A percentile compares a stretch with the other conserved stretches of the same genome.
These are phyloP conservation scores for Pteropus alecto DNA, from an alignment of 2,113 vertebrate genomes.

Conservation along the genomic window DNA sequence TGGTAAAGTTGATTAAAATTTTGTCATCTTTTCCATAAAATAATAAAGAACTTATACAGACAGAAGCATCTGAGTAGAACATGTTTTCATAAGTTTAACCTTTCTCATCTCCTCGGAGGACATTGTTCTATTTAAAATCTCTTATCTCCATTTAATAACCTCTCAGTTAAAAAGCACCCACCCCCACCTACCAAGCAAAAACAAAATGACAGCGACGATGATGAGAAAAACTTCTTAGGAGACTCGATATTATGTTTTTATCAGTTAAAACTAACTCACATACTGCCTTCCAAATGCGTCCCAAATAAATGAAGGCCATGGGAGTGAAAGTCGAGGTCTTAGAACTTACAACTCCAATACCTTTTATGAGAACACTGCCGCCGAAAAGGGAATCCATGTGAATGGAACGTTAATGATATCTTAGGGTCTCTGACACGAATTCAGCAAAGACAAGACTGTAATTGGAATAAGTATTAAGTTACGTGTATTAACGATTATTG, in stretches of 20 bases:
- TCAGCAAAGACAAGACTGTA: background rate
- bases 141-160: slow-evolving; percentile 17
- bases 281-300: background rate
- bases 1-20: background rate
- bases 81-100: background rate
- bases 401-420: background rate
- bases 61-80: background rate
- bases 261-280: background rate
- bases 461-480: background rate
- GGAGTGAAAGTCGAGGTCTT: background rate
- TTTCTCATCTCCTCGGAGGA: background rate
- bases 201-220: background rate
- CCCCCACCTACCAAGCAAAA: background rate
- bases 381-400: background rate
- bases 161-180: background rate
- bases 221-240: background rate
- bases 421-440: background rate
- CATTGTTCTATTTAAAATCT: slow-evolving; percentile 18
- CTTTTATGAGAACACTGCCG: background rate
- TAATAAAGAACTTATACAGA: background rate
- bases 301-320: background rate
- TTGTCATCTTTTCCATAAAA: background rate
- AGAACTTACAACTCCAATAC: background rate
- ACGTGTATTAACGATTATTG: background rate
- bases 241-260: background rate